A percentile compares a stretch with the other conserved stretches of the same genome.
These are phyloP conservation scores for Antheraea mylitta DNA, from an alignment of 1,140 invertebrate species.

Conservation along the genomic window DNA sequence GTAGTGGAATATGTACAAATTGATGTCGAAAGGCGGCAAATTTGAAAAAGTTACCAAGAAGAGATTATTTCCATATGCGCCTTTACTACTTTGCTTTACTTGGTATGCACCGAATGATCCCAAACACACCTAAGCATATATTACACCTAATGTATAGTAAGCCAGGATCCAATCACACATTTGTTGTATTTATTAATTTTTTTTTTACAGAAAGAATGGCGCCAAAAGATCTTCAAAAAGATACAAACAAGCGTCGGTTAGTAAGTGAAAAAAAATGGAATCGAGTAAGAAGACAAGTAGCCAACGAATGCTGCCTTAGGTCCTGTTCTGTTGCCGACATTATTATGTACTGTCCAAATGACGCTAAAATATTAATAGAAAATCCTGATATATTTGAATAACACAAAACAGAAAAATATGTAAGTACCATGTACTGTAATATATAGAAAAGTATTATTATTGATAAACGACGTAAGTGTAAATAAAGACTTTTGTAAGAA, in stretches of 20 bases:
- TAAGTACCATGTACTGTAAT: conserved; percentile 15
- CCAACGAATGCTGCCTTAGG: conserved; percentile 51
- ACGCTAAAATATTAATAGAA: conserved; percentile 49
- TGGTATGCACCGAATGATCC: no score
- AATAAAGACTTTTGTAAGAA: conserved; percentile 12
- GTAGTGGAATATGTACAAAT: no score
- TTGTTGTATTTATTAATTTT: no score
- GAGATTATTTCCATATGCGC: no score
- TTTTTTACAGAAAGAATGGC: conserved; percentile 52
- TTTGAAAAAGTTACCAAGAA: no score
- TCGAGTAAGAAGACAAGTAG: conserved; percentile 58
- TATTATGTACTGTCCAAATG: conserved; percentile 59
- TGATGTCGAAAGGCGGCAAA: no score
- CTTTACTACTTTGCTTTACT: no score
- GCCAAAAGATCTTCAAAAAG: conserved; percentile 40
- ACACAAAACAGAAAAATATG: not conserved
- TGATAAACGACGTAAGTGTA: conserved; percentile 10
- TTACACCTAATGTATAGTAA: not conserved
- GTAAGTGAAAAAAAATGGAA: conserved; percentile 36
- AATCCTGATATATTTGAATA: conserved; percentile 56
- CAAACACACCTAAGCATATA: no score
- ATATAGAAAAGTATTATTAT: conserved; percentile 14
- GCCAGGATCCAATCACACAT: not conserved
- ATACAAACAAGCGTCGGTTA: conserved; percentile 29
- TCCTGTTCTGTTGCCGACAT: conserved; percentile 58